Conservation (phyloP, 1,140 invertebrate genomes). For the Drosophila willistoni region DNA sequence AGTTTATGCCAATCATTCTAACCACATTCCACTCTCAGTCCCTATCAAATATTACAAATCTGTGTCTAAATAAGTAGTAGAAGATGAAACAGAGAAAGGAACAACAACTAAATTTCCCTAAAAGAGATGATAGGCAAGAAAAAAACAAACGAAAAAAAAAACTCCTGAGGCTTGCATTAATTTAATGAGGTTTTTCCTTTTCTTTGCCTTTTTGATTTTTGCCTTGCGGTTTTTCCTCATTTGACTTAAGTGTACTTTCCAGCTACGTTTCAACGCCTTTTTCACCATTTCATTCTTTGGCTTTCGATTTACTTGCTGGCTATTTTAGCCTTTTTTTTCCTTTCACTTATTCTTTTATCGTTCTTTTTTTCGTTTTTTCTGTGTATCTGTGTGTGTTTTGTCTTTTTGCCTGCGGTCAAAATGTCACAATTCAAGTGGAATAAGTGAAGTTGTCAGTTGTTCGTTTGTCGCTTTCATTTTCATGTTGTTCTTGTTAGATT, state of each 20-base stretch:
- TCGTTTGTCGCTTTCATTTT: conserved; percentile 56
- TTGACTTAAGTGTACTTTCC: conserved; percentile 58
- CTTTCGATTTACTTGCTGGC: conserved; percentile 29
- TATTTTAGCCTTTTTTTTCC: conserved; percentile 23
- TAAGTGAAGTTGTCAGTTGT: conserved; percentile 78
- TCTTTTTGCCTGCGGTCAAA: conserved; percentile 51
- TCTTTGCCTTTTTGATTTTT: conserved; percentile 57
- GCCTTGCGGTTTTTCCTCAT: conserved; percentile 48
- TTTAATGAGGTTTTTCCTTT: conserved; percentile 74
- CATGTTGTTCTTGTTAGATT: conserved; percentile 22
- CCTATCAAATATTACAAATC: conserved; percentile 14
- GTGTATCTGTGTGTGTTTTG: conserved; percentile 9
- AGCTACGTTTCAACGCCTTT: conserved; percentile 69
- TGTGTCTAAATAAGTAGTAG: conserved; percentile 10
- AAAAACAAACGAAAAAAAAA: conserved; percentile 24
- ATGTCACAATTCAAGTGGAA: conserved; percentile 72
- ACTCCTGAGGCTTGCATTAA: conserved; percentile 77
- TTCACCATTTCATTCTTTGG: conserved; percentile 4
- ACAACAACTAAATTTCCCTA: conserved; percentile 2
- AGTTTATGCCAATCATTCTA: conserved; percentile 8
- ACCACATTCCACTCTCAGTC: not conserved
- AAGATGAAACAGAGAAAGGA: not conserved
- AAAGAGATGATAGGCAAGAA: too few relatives aligned
- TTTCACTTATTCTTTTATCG: conserved; percentile 24
- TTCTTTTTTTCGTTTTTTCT: conserved; percentile 23